These are phyloP conservation scores for Anableps anableps DNA, from an alignment of 2,797 vertebrate genomes.

Conservation along the genomic window DNA sequence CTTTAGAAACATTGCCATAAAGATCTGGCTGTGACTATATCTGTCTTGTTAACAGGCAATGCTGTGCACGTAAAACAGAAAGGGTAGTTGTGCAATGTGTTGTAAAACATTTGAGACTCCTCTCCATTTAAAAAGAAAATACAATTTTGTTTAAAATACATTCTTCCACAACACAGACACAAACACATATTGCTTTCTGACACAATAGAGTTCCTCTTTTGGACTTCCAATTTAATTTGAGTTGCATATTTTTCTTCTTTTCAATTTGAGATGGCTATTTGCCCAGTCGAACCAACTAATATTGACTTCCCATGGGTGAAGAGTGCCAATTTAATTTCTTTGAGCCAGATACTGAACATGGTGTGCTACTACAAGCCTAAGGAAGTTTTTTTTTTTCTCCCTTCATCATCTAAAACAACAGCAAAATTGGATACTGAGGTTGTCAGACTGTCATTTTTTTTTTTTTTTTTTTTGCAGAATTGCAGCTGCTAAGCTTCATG, in stretches of 20 bases:
- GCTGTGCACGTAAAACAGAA: background rate
- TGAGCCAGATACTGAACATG: slow-evolving; percentile 8
- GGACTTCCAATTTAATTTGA: slow-evolving; percentile 8
- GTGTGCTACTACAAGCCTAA: background rate
- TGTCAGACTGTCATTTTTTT: slow-evolving; percentile 19
- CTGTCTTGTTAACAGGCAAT: background rate
- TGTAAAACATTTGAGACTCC: background rate
- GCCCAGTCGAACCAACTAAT: slow-evolving; percentile 21
- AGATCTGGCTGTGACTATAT: background rate
- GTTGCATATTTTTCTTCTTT: slow-evolving; percentile 16
- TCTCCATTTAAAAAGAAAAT: background rate
- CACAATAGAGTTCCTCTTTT: background rate
- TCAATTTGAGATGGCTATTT: slow-evolving; percentile 23
- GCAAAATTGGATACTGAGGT: background rate
- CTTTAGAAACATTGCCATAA: background rate
- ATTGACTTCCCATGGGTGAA: slow-evolving; percentile 7
- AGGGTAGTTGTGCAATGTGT: background rate
- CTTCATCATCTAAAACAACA: background rate
- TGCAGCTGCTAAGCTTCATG: slow-evolving; percentile 25
- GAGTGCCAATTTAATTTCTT: slow-evolving; percentile 11
- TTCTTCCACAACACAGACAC: background rate
- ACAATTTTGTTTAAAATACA: background rate
- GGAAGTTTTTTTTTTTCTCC: background rate
- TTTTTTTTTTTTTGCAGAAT: slow-evolving; percentile 28
- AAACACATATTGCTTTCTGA: background rate